phyloP scores from a whole-genome alignment of 2,113 vertebrate species.

The Paradoxurus hermaphroditus region DNA sequence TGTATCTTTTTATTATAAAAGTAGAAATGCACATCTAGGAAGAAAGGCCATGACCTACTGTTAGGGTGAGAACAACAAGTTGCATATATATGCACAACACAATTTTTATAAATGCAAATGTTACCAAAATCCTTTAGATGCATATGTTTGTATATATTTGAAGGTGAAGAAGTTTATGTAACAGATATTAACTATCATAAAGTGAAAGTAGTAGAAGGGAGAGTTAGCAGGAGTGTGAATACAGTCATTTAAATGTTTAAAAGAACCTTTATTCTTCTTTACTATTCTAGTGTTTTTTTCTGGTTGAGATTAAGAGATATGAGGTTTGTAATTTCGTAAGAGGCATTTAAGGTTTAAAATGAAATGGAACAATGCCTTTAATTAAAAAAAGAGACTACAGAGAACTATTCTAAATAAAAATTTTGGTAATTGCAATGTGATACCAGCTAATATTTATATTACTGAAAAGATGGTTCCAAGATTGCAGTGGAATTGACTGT shows the following conservation, averaged over 20 bases:
- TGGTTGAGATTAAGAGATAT: background rate
- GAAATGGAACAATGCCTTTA: background rate
- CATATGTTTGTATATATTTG: background rate
- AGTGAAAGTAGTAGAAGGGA: background rate
- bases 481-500: background rate
- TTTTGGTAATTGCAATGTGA: background rate
- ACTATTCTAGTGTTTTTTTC: background rate
- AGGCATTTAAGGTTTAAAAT: background rate
- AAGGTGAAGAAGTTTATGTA: background rate
- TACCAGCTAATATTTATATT: background rate
- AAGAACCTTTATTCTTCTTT: background rate
- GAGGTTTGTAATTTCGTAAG: background rate
- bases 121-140: background rate
- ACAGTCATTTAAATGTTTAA: background rate
- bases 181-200: background rate
- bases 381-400: background rate
- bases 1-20: background rate
- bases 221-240: background rate
- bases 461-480: background rate
- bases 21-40: background rate
- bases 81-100: background rate
- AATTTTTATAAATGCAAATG: background rate
- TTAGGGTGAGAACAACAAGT: background rate
- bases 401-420: conserved; percentile 5
- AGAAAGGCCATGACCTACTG: background rate